Conservation (phyloP, 2,888 invertebrate species). For the Smittia aterrima region DNA sequence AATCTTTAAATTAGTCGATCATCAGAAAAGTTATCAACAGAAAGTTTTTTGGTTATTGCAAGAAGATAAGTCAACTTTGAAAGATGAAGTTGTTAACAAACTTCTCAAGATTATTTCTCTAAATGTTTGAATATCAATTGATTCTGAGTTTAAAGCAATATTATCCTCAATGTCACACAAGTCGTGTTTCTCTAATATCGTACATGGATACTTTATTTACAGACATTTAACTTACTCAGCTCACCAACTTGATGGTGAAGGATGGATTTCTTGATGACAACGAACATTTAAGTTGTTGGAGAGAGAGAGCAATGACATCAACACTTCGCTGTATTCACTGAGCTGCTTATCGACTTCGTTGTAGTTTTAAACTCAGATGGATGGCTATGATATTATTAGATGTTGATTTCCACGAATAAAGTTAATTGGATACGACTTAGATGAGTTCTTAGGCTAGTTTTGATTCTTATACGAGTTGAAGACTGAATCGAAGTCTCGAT, state of each 20-base stretch:
- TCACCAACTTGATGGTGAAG: no score
- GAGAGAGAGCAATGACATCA: no score
- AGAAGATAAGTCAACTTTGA: no score
- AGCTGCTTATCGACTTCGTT: neutral
- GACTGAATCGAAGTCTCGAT: constrained; percentile 17
- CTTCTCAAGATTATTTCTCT: no score
- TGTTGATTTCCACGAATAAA: constrained; percentile 19
- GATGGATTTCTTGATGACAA: neutral
- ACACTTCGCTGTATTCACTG: neutral
- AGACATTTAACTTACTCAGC: no score
- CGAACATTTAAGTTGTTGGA: no score
- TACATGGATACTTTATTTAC: no score
- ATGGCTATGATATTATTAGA: constrained; percentile 34
- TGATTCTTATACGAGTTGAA: constrained; percentile 26
- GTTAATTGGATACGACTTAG: constrained; percentile 5
- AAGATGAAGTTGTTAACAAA: no score
- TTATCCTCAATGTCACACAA: neutral
- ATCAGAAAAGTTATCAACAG: no score
- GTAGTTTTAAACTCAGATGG: no score
- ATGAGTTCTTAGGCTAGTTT: constrained; percentile 31
- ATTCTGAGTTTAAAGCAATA: neutral
- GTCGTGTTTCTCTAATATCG: neutral
- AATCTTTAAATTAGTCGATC: no score
- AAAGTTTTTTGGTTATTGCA: no score
- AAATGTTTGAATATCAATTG: neutral